These are phyloP conservation scores for Lethrus apterus DNA, from an alignment of 1,140 invertebrate genomes.

Conservation along the genomic window DNA sequence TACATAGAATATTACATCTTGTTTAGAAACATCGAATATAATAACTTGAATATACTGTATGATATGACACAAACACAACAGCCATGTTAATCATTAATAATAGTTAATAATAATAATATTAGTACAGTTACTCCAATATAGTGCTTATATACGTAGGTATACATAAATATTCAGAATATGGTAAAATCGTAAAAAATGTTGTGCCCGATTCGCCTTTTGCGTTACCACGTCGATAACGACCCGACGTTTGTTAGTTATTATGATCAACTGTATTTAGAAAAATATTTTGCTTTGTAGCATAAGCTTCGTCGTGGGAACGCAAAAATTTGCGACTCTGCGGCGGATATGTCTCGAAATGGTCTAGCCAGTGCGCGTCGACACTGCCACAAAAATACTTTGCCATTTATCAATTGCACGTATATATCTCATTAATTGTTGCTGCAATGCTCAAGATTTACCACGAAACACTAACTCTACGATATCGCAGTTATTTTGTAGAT, in stretches of 20 bases:
- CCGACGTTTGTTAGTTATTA: conserved; percentile 33
- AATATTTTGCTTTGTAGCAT: conserved; percentile 34
- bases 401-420: conserved; percentile 22
- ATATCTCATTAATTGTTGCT: neutral
- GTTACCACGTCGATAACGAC: conserved; percentile 40
- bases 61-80: conserved; percentile 40
- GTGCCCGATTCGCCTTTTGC: conserved; percentile 30
- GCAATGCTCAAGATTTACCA: neutral
- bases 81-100: conserved; percentile 27
- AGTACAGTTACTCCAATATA: conserved; percentile 3
- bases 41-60: conserved; percentile 33
- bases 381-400: conserved; percentile 37
- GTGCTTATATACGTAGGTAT: conserved; percentile 8
- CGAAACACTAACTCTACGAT: conserved; percentile 8
- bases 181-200: conserved; percentile 39
- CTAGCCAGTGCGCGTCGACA: conserved; percentile 33
- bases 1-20: conserved; percentile 37
- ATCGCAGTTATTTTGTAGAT: conserved; percentile 15
- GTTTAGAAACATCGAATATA: conserved; percentile 38
- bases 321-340: conserved; percentile 29
- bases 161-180: conserved; percentile 27
- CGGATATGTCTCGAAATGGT: conserved; percentile 44
- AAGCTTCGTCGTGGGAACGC: conserved; percentile 33
- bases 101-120: conserved; percentile 15
- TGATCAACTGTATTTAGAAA: conserved; percentile 33